Evolutionary conservation across 2,113 vertebrate species (phyloP).

Genomic region (Todiramphus chloris): DNA sequence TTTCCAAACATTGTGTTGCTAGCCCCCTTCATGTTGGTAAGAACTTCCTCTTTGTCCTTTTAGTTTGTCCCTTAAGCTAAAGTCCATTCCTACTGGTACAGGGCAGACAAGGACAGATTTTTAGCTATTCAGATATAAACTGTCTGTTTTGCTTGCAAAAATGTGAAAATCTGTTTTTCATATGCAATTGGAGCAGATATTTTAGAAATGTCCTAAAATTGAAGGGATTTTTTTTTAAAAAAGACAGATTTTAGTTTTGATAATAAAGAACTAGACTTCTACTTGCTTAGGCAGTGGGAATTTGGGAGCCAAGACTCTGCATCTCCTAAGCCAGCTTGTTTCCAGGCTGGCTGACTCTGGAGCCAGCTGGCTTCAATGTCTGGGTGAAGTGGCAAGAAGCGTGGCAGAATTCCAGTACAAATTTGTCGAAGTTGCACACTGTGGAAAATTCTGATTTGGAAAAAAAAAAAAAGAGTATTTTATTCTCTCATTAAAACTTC

Average conservation of each 20-base stretch:
- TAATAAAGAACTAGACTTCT: not conserved
- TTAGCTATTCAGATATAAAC: not conserved
- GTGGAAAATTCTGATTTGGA: not conserved
- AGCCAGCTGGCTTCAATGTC: slow-evolving; percentile 47
- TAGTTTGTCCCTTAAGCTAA: not conserved
- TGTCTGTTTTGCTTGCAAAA: not conserved
- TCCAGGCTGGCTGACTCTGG: not conserved
- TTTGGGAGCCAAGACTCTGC: not conserved
- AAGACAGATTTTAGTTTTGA: not conserved
- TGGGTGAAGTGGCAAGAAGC: slow-evolving; percentile 24
- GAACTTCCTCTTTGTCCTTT: not conserved
- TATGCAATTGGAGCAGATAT: slow-evolving; percentile 34
- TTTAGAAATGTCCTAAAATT: slow-evolving; percentile 39
- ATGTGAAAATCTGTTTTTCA: slow-evolving; percentile 36
- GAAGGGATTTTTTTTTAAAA: not conserved
- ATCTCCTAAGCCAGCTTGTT: not conserved
- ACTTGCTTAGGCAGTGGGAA: not conserved
- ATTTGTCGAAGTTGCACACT: not conserved
- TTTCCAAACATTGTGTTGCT: not conserved
- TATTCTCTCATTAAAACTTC: not conserved
- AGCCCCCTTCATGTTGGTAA: not conserved
- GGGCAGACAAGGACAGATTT: slow-evolving; percentile 11
- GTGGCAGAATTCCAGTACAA: not conserved
- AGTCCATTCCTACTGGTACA: not conserved
- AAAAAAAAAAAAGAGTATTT: not conserved